phyloP scores from a whole-genome alignment of 1,140 invertebrate species.

The Nasonia vitripennis region DNA sequence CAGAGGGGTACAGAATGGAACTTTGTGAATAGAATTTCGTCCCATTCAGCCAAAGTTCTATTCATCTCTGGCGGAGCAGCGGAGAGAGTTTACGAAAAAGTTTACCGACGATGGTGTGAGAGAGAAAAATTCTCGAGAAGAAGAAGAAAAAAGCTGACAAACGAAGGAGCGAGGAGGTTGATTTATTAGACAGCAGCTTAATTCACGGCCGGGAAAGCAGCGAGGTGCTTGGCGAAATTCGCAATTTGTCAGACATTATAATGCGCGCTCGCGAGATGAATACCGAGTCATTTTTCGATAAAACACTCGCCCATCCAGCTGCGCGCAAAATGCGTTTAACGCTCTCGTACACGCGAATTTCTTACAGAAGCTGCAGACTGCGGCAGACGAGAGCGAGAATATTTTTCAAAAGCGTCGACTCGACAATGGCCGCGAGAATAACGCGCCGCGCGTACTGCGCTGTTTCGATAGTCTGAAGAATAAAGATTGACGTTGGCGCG shows the following conservation, averaged over 20 bases:
- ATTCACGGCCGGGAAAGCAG: neutral
- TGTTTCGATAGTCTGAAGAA: neutral
- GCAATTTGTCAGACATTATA: neutral
- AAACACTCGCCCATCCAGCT: neutral
- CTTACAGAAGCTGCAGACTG: neutral
- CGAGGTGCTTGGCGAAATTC: neutral
- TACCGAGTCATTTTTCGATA: slow-evolving; percentile 11
- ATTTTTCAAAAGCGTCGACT: neutral
- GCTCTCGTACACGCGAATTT: neutral
- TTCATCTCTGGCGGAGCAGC: too few relatives aligned
- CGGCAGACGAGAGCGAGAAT: neutral
- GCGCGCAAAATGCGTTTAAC: too few relatives aligned
- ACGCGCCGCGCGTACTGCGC: neutral
- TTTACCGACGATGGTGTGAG: too few relatives aligned
- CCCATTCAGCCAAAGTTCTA: neutral
- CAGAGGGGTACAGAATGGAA: neutral
- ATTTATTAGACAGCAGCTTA: slow-evolving; percentile 19
- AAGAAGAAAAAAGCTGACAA: neutral
- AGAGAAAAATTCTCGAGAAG: neutral
- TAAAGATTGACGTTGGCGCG: neutral
- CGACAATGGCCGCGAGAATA: neutral
- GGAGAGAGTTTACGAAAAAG: too few relatives aligned
- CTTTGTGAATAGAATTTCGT: neutral
- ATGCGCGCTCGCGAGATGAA: neutral
- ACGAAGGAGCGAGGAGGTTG: neutral